Evolutionary conservation across 1,140 invertebrate genomes (phyloP).

Genomic region (Choristoneura fumiferana): DNA sequence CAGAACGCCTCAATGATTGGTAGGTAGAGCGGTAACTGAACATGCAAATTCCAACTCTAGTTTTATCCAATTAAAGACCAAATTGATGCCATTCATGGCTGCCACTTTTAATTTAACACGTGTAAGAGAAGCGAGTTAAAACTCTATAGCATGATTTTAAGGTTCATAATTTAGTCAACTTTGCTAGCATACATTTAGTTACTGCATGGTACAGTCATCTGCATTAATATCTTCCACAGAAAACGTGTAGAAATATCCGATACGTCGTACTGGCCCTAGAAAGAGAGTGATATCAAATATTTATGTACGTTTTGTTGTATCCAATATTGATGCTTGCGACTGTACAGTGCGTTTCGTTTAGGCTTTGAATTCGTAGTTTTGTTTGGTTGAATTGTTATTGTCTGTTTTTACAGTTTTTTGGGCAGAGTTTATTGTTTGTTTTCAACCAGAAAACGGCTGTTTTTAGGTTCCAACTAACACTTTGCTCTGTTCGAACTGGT

Average conservation of each 20-base stretch:
- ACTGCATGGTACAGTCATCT: too few relatives aligned
- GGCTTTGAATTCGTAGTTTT: constrained; percentile 3
- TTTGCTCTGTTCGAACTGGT: too few relatives aligned
- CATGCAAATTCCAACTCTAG: neutral
- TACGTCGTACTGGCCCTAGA: too few relatives aligned
- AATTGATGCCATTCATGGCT: neutral
- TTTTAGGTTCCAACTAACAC: too few relatives aligned
- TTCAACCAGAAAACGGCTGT: too few relatives aligned
- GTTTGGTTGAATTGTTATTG: neutral
- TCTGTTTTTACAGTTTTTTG: neutral
- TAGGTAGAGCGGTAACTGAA: neutral
- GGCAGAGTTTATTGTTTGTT: too few relatives aligned
- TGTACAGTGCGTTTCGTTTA: neutral
- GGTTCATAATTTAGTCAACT: too few relatives aligned
- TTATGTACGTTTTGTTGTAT: too few relatives aligned
- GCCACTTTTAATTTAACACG: neutral
- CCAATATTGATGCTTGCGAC: neutral
- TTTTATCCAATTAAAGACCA: neutral
- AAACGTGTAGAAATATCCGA: too few relatives aligned
- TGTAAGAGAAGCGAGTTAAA: neutral
- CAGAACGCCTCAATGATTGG: neutral
- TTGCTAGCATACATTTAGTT: too few relatives aligned
- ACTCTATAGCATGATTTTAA: neutral
- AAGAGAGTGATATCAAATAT: too few relatives aligned
- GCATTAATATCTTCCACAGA: too few relatives aligned